Evolutionary conservation across 1,140 invertebrate genomes (phyloP).

Genomic region (Drosophila busckii): DNA sequence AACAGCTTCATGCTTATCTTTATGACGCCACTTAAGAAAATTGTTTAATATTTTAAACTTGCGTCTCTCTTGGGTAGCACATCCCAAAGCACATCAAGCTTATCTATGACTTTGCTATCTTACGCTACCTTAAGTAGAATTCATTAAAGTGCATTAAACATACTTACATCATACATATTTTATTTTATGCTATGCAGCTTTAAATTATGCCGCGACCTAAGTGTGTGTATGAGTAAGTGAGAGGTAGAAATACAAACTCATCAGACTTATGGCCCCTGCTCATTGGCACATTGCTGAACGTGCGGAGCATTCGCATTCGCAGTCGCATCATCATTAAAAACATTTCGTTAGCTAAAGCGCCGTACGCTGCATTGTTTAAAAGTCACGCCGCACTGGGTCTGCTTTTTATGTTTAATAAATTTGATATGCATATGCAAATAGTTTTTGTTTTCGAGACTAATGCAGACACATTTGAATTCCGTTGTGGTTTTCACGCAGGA

Average conservation of each 20-base stretch:
- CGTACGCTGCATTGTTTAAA: conserved; percentile 19
- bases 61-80: too few relatives aligned
- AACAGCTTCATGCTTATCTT: too few relatives aligned
- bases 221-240: conserved; percentile 18
- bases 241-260: conserved; percentile 21
- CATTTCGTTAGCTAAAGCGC: conserved; percentile 2
- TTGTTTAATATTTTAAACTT: neutral
- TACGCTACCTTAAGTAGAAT: too few relatives aligned
- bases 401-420: neutral
- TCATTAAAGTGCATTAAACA: conserved; percentile 13
- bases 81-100: too few relatives aligned
- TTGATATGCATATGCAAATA: conserved; percentile 19
- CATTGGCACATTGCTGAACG: conserved; percentile 24
- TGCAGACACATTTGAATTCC: conserved; percentile 3
- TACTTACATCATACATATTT: too few relatives aligned
- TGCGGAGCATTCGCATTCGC: conserved; percentile 22
- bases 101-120: too few relatives aligned
- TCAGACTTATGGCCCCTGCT: conserved; percentile 35
- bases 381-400: neutral
- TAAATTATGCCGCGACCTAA: conserved; percentile 8
- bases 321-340: neutral
- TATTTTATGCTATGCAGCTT: conserved; percentile 8
- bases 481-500: conserved; percentile 6
- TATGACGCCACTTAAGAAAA: neutral
- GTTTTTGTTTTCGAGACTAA: conserved; percentile 2